phyloP scores from a whole-genome alignment of 2,113 vertebrate species.

The Leptobrachium leishanense region DNA sequence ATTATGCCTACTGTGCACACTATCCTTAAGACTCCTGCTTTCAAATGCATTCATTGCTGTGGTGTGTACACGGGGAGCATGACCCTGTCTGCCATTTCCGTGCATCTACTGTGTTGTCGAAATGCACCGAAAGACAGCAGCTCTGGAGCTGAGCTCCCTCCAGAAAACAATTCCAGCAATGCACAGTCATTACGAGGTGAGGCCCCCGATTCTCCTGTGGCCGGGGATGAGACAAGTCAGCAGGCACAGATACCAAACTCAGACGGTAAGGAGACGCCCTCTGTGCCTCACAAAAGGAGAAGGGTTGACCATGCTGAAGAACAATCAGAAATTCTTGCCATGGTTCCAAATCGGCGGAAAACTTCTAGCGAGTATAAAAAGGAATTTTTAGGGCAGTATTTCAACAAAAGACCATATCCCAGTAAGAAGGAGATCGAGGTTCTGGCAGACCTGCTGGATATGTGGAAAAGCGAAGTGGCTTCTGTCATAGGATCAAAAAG shows the following conservation, averaged over 20 bases:
- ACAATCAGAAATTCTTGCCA: slow-evolving; percentile 66
- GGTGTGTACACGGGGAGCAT: slow-evolving; percentile 94
- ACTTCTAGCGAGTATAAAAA: slow-evolving; percentile 75
- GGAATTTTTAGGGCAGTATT: slow-evolving; percentile 86
- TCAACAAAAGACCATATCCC: slow-evolving; percentile 84
- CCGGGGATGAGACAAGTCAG: slow-evolving; percentile 59
- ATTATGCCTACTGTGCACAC: slow-evolving; percentile 92
- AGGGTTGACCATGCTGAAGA: slow-evolving; percentile 59
- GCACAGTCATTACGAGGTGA: slow-evolving; percentile 62
- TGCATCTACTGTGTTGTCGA: slow-evolving; percentile 87
- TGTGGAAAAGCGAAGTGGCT: slow-evolving; percentile 80
- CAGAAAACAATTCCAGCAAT: slow-evolving; percentile 53
- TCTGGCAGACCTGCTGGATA: slow-evolving; percentile 72
- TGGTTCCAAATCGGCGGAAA: slow-evolving; percentile 76
- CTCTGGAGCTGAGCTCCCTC: slow-evolving; percentile 57
- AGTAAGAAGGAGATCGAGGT: slow-evolving; percentile 79
- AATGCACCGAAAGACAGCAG: slow-evolving; percentile 83
- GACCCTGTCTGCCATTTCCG: slow-evolving; percentile 86
- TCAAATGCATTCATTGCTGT: slow-evolving; percentile 95
- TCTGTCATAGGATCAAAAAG: slow-evolving; percentile 83
- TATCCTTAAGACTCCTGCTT: slow-evolving; percentile 86
- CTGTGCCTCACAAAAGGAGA: slow-evolving; percentile 71
- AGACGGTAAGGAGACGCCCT: slow-evolving; percentile 26
- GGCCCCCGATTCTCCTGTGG: slow-evolving; percentile 45
- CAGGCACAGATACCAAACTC: background rate